These are phyloP conservation scores for Sebastes variabilis DNA, from an alignment of 2,797 vertebrate genomes.

Conservation along the genomic window DNA sequence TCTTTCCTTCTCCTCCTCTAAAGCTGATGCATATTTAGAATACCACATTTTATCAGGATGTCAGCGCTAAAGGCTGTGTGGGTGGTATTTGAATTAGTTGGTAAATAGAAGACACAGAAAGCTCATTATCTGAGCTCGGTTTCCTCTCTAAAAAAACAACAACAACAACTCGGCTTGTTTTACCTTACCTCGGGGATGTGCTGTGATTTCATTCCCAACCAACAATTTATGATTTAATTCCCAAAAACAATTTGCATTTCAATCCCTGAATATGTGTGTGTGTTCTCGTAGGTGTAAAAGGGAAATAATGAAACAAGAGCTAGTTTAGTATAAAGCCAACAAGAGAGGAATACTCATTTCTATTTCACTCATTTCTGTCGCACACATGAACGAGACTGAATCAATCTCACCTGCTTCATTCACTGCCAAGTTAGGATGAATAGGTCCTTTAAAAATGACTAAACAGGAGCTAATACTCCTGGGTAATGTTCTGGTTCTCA, in stretches of 20 bases:
- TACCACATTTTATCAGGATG: conserved; percentile 22
- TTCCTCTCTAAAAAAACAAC: not conserved
- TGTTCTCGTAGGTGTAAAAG: not conserved
- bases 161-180: conserved; percentile 26
- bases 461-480: not conserved
- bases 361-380: not conserved
- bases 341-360: not conserved
- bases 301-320: conserved; percentile 1
- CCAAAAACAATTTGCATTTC: conserved; percentile 19
- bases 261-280: not conserved
- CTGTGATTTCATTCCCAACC: conserved; percentile 13
- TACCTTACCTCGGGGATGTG: conserved; percentile 11
- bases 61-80: conserved; percentile 28
- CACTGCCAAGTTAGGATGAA: not conserved
- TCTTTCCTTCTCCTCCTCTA: not conserved
- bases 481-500: not conserved
- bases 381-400: not conserved
- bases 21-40: conserved; percentile 8
- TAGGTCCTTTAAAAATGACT: conserved; percentile 1
- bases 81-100: conserved; percentile 24
- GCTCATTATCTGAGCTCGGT: not conserved
- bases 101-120: conserved; percentile 22
- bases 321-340: not conserved
- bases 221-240: conserved; percentile 12
- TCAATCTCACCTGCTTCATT: not conserved